phyloP scores from a whole-genome alignment of 1,140 invertebrate species.

The Drosophila sechellia region DNA sequence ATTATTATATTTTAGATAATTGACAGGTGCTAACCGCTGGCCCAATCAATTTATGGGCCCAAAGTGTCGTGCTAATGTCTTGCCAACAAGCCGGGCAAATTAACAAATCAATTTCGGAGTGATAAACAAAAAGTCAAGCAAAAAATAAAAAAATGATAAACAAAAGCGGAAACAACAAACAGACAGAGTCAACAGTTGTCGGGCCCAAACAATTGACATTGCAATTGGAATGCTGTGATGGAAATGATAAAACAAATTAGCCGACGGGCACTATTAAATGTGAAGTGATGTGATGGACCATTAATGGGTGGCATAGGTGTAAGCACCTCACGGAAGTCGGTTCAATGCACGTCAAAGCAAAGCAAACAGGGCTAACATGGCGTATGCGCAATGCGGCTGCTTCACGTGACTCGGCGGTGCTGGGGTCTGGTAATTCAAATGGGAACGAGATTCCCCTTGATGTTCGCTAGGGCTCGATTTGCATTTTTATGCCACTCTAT shows the following conservation, averaged over 20 bases:
- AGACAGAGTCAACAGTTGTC: conserved; percentile 17
- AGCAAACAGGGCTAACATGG: conserved; percentile 46
- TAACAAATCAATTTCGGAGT: conserved; percentile 72
- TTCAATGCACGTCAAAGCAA: conserved; percentile 64
- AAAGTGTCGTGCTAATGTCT: conserved; percentile 65
- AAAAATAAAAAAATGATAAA: no score
- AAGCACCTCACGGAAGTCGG: conserved; percentile 55
- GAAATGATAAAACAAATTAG: conserved; percentile 37
- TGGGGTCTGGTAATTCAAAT: conserved; percentile 13
- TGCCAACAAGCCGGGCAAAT: conserved; percentile 62
- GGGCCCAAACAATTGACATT: conserved; percentile 29
- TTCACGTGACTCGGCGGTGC: conserved; percentile 40
- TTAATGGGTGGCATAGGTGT: conserved; percentile 21
- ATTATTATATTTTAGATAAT: conserved; percentile 27
- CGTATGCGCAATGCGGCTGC: conserved; percentile 62
- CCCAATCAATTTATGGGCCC: conserved; percentile 54
- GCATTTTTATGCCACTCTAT: conserved; percentile 25
- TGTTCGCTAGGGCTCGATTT: conserved; percentile 24
- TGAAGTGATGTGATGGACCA: conserved; percentile 38
- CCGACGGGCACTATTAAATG: conserved; percentile 34
- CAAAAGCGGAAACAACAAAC: conserved; percentile 27
- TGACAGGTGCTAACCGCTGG: conserved; percentile 56
- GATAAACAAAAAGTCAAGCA: conserved; percentile 56
- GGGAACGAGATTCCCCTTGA: conserved; percentile 22
- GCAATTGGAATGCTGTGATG: conserved; percentile 12